phyloP scores from a whole-genome alignment of 2,797 vertebrate species.

The Oophaga sylvatica region DNA sequence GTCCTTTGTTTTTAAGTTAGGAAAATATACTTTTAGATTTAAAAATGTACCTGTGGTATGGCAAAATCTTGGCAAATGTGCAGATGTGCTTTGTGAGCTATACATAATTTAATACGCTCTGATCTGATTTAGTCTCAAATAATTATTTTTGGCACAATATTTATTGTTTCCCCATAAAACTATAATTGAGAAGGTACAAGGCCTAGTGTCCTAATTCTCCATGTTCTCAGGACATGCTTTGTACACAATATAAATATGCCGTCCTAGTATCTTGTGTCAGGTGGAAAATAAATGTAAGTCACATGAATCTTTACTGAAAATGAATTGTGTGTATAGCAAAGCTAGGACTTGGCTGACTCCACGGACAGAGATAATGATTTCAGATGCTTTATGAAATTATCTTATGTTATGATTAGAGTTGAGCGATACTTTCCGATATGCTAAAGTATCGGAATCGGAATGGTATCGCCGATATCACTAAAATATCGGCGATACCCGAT shows the following conservation, averaged over 20 bases:
- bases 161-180: background rate
- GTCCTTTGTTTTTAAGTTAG: no score
- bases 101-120: no score
- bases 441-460: no score
- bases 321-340: constrained; percentile 35
- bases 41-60: background rate
- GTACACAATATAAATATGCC: background rate
- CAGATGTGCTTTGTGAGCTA: no score
- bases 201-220: background rate
- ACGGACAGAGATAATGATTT: constrained; percentile 48
- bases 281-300: constrained; percentile 12
- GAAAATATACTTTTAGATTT: no score
- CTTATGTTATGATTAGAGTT: constrained; percentile 35
- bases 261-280: background rate
- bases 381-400: constrained; percentile 34
- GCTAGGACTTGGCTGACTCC: constrained; percentile 28
- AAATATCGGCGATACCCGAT: no score
- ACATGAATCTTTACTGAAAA: constrained; percentile 30
- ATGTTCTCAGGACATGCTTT: constrained; percentile 22
- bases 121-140: background rate
- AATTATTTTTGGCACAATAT: background rate
- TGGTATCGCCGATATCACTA: no score
- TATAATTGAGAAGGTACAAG: background rate
- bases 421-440: no score
- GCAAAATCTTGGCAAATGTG: background rate